Conservation (phyloP, 2,113 vertebrate species). For the Rhinoptilus africanus region DNA sequence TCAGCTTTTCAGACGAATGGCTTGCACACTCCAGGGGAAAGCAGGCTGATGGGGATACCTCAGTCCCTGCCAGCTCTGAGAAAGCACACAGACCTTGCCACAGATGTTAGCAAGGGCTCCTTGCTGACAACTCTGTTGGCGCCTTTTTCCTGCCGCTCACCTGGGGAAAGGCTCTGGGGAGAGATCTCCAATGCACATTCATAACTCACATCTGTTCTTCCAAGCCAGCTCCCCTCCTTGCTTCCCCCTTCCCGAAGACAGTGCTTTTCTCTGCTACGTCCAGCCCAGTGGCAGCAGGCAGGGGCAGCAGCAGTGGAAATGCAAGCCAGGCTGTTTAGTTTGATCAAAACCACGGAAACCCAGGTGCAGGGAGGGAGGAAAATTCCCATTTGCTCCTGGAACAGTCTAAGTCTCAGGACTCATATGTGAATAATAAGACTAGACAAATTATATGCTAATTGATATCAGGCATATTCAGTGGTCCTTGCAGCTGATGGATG, state of each 20-base stretch:
- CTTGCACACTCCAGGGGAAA: background rate
- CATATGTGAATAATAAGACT: constrained; percentile 14
- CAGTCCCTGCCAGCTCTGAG: background rate
- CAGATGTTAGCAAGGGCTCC: background rate
- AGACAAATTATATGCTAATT: constrained; percentile 41
- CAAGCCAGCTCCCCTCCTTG: background rate
- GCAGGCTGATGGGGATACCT: background rate
- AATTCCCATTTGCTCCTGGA: background rate
- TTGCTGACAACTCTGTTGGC: background rate
- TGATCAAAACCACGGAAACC: background rate
- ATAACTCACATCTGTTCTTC: background rate
- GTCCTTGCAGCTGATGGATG: background rate
- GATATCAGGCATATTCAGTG: background rate
- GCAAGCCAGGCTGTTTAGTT: background rate
- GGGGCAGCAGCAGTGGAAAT: background rate
- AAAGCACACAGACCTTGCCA: background rate
- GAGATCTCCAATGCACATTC: background rate
- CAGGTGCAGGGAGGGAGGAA: background rate
- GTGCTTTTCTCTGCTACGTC: background rate
- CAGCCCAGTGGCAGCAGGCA: background rate
- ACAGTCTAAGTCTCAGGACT: background rate
- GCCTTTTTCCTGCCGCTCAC: background rate
- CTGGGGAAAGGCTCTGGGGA: background rate
- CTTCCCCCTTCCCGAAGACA: background rate
- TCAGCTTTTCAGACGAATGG: background rate